These are phyloP conservation scores for Cyaniris semiargus DNA, from an alignment of 2,888 invertebrate genomes.

Conservation along the genomic window DNA sequence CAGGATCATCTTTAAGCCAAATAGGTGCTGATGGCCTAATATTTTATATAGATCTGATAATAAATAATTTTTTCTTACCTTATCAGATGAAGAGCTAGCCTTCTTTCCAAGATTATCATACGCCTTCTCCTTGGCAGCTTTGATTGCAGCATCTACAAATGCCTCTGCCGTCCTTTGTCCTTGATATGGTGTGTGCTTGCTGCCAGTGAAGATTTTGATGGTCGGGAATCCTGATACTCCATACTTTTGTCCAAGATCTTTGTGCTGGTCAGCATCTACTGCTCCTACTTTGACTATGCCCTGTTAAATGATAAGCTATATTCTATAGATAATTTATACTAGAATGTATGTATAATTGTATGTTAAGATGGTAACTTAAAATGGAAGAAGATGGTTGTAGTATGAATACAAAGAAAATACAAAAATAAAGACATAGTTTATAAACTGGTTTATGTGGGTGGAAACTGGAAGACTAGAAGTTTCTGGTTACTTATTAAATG, in stretches of 20 bases:
- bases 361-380: too few relatives aligned
- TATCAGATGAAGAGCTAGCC: constrained; percentile 60
- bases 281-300: constrained; percentile 97
- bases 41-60: background rate
- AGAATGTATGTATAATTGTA: too few relatives aligned
- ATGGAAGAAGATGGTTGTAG: background rate
- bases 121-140: constrained; percentile 87
- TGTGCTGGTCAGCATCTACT: constrained; percentile 94
- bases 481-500: background rate
- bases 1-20: too few relatives aligned
- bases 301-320: constrained; percentile 62
- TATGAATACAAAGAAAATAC: background rate
- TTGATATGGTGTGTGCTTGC: constrained; percentile 93
- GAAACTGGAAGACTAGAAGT: background rate
- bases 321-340: too few relatives aligned
- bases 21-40: background rate
- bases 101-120: constrained; percentile 85
- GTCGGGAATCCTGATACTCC: constrained; percentile 96
- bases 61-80: constrained; percentile 55
- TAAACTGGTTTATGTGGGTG: background rate
- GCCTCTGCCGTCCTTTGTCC: constrained; percentile 92
- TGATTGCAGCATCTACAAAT: constrained; percentile 91
- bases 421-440: background rate
- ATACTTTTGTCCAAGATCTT: constrained; percentile 88
- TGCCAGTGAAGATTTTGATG: constrained; percentile 94